Percentiles rank a stretch among this genome's conserved stretches.
phyloP scores from a whole-genome alignment of 2,888 invertebrate species.

The Drosophila quasianomalipes region DNA sequence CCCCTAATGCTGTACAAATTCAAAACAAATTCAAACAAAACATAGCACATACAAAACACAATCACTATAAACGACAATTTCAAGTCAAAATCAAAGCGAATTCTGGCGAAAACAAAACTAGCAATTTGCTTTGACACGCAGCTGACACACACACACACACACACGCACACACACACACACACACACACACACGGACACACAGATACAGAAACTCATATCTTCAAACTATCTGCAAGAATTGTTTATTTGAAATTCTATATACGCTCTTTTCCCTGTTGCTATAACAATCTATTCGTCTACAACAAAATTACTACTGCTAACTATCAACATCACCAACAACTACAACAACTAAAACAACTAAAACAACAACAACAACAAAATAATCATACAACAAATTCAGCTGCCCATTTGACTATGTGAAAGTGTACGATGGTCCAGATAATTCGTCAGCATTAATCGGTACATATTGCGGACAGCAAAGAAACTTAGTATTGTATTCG shows the following conservation, averaged over 20 bases:
- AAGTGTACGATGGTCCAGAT: constrained; percentile 97
- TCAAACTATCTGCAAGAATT: constrained; percentile 56
- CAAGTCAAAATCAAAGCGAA: constrained; percentile 76
- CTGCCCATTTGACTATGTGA: constrained; percentile 99
- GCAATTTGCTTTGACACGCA: constrained; percentile 68
- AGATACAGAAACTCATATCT: constrained; percentile 24
- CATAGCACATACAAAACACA: constrained; percentile 13
- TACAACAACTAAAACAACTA: constrained; percentile 21
- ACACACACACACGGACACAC: constrained; percentile 12
- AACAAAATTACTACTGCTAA: constrained; percentile 46
- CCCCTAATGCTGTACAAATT: constrained; percentile 77
- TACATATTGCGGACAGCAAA: constrained; percentile 98
- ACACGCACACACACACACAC: constrained; percentile 16
- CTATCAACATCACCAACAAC: constrained; percentile 32
- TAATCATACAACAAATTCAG: constrained; percentile 86
- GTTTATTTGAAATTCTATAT: constrained; percentile 47
- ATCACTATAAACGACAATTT: constrained; percentile 13
- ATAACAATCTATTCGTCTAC: constrained; percentile 43
- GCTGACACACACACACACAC: constrained; percentile 40
- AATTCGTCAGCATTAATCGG: constrained; percentile 96
- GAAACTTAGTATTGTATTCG: constrained; percentile 97
- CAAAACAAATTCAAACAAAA: constrained; percentile 4
- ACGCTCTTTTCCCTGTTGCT: constrained; percentile 33
- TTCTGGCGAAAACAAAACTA: constrained; percentile 13
- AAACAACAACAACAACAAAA: constrained; percentile 3